Conservation (phyloP, 2,113 vertebrate species). For the Psammodynastes pulverulentus region DNA sequence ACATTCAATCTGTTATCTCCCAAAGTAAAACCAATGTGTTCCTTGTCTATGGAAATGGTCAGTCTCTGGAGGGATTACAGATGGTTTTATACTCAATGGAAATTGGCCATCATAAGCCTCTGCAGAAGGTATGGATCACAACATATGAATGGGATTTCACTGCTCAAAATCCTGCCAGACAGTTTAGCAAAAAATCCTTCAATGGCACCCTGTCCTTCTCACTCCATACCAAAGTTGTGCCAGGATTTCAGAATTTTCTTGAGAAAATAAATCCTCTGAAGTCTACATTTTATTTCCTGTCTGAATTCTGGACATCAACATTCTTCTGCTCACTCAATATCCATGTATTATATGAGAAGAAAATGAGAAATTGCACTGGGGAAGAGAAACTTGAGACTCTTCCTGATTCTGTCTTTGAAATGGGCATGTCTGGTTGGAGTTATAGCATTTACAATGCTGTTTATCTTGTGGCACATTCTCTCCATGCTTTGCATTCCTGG, state of each 20-base stretch:
- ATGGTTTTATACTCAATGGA: not conserved
- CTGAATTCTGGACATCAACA: not conserved
- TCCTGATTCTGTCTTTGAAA: not conserved
- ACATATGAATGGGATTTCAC: not conserved
- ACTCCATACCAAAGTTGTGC: not conserved
- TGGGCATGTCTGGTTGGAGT: not conserved
- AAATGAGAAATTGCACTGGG: not conserved
- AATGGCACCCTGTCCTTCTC: not conserved
- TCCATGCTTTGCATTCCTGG: not conserved
- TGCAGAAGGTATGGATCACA: not conserved
- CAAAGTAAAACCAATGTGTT: not conserved
- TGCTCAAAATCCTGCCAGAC: not conserved
- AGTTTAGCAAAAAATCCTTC: not conserved
- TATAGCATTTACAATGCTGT: constrained; percentile 2
- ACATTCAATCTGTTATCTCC: not conserved
- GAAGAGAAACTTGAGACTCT: not conserved
- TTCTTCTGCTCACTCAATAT: not conserved
- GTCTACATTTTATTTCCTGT: not conserved
- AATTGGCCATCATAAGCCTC: not conserved
- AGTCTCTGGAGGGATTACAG: not conserved
- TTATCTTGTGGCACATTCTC: not conserved
- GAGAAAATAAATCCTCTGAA: not conserved
- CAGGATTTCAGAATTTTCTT: not conserved
- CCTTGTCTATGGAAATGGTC: not conserved
- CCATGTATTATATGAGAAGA: fast-evolving